Conservation (phyloP, 2,797 vertebrate genomes). For the Premnoplex brunnescens region DNA sequence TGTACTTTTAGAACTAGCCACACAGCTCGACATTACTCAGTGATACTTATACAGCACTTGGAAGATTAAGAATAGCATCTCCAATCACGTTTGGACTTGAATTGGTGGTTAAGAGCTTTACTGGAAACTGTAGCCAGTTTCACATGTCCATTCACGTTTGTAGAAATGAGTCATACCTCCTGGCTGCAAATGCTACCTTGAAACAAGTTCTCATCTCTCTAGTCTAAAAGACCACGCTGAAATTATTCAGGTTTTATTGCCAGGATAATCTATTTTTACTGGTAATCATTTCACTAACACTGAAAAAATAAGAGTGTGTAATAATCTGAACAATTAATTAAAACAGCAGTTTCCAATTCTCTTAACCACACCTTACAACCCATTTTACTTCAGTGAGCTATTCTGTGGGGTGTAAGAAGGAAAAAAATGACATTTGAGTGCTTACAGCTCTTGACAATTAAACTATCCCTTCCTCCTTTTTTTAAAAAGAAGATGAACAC, state of each 20-base stretch:
- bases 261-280: not conserved
- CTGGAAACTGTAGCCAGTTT: not conserved
- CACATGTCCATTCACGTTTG: conserved; percentile 3
- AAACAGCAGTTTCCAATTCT: not conserved
- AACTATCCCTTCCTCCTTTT: not conserved
- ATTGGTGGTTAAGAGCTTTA: not conserved
- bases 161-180: conserved; percentile 1
- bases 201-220: not conserved
- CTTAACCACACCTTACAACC: not conserved
- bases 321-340: not conserved
- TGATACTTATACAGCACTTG: not conserved
- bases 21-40: not conserved
- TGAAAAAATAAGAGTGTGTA: not conserved
- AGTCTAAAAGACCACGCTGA: not conserved
- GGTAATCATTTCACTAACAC: not conserved
- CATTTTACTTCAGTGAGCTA: not conserved
- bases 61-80: not conserved
- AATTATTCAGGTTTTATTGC: not conserved
- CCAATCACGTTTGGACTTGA: not conserved
- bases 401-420: not conserved
- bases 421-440: not conserved
- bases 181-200: not conserved
- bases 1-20: not conserved
- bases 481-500: not conserved
- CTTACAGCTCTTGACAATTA: not conserved